These are phyloP conservation scores for Strigamia maritima DNA, from an alignment of 2,888 invertebrate species.

Conservation along the genomic window DNA sequence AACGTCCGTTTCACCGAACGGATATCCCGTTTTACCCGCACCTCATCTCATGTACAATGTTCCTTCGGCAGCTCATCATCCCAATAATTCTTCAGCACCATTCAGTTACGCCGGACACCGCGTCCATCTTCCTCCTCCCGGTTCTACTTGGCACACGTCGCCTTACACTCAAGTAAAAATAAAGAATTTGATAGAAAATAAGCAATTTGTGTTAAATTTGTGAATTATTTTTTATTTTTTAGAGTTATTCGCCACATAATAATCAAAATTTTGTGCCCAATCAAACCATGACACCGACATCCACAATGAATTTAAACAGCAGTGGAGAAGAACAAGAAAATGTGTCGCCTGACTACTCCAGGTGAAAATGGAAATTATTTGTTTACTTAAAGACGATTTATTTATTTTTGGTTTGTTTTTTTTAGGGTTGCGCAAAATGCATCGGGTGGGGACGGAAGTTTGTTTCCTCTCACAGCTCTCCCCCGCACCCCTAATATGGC, in stretches of 20 bases:
- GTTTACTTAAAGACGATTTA: neutral
- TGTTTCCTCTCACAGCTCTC: constrained; percentile 12
- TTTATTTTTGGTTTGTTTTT: neutral
- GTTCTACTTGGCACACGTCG: constrained; percentile 9
- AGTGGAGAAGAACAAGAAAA: constrained; percentile 36
- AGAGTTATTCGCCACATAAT: neutral
- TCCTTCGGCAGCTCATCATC: constrained; percentile 11
- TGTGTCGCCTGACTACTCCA: constrained; percentile 33
- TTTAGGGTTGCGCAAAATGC: constrained; percentile 26
- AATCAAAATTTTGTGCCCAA: neutral
- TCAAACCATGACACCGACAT: neutral
- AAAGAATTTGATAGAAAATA: neutral
- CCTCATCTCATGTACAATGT: constrained; percentile 36
- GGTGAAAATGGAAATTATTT: neutral
- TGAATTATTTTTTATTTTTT: neutral
- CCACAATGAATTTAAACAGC: constrained; percentile 7
- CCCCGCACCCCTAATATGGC: constrained; percentile 12
- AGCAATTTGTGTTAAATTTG: neutral
- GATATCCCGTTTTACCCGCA: neutral
- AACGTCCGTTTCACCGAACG: neutral
- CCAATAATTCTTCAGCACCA: neutral
- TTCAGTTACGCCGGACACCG: constrained; percentile 1
- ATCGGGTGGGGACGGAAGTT: neutral
- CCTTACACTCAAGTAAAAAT: constrained; percentile 25
- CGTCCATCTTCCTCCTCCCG: constrained; percentile 29